Evolutionary conservation across 2,797 vertebrate species (phyloP), one percentile per base, ranked within the genome.

Genomic region (Melanogrammus aeglefinus): DNA sequence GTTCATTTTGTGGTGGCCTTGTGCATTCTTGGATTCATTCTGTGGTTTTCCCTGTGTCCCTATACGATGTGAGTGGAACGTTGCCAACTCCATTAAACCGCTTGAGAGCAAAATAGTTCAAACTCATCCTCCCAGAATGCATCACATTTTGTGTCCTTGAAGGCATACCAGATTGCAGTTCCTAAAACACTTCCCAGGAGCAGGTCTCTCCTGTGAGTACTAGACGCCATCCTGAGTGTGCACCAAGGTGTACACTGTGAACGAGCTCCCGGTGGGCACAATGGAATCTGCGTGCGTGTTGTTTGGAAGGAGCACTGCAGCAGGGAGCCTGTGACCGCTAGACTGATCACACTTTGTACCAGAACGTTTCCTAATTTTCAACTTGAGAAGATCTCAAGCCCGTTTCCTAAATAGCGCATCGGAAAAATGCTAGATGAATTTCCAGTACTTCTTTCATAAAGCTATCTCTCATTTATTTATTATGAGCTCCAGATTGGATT

Each of bases 111-210:
- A 24, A 63, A 63, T 6, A 63, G 6, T 63, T 24, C 21, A 63
- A 63, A 63, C 57, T 63, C 57, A n/a, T 63, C 57, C 57, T 63
- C 57, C 57, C 57, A 63, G 57, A 63, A 63, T 63, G 57, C 57
- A n/a, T 63, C n/a, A 24, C 57, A 63, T 24, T 21, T 0, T 8
- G 57, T 24, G 57, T 24, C 57, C 57, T 63, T 24, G 57, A n/a
- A 63, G n/a, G 57, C 57, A 24, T 4, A 63, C 21, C 57, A n/a
- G 57, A 63, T 24, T 63, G 57, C 57, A 10, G 57, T 63, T 24
- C 57, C 57, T 24, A n/a, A n/a, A 21, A 24, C 57, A 24, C 57
- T 9, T 24, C 57, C 57, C 47, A 21, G 47, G 18, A 21, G 47
- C 47, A 6, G 47, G 21, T 7, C 47, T 57, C 41, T 44, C 41